phyloP scores from a whole-genome alignment of 2,888 invertebrate genomes.

The Polymixis lichenea region DNA sequence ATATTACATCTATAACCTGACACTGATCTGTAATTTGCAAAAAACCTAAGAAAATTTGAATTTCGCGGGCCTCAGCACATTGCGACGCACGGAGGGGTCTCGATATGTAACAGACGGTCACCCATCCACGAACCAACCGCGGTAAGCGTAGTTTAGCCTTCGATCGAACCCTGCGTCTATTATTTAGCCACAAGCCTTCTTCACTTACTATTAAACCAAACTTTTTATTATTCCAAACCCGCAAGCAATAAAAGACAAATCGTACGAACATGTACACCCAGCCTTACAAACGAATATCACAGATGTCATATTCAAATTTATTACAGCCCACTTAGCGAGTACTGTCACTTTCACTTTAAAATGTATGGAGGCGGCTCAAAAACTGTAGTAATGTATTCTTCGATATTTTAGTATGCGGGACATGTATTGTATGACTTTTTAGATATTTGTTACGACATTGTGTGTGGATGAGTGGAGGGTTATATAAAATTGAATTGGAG shows the following conservation, averaged over 20 bases:
- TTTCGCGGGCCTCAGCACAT: too few species aligned
- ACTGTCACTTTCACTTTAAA: slow-evolving; percentile 65
- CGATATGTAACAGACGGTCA: too few species aligned
- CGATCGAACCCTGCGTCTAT: too few species aligned
- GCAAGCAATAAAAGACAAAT: slow-evolving; percentile 29
- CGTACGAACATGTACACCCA: slow-evolving; percentile 17
- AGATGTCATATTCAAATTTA: slow-evolving; percentile 66
- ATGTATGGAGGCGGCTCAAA: slow-evolving; percentile 54
- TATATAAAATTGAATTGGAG: slow-evolving; percentile 34
- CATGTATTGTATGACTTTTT: slow-evolving; percentile 42
- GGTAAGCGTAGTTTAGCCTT: too few species aligned
- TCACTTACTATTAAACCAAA: background rate
- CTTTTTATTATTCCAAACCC: slow-evolving; percentile 17
- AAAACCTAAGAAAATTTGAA: too few species aligned
- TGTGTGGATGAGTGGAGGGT: background rate
- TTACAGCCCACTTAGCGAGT: slow-evolving; percentile 54
- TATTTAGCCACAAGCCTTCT: background rate
- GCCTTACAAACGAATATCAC: slow-evolving; percentile 48
- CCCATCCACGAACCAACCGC: too few species aligned
- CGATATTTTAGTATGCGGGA: slow-evolving; percentile 56
- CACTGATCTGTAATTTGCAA: too few species aligned
- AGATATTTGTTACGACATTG: slow-evolving; percentile 39
- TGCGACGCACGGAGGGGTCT: too few species aligned
- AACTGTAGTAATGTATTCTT: slow-evolving; percentile 53
- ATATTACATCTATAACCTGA: too few species aligned